Percentiles rank a stretch among this genome's conserved stretches.
These are phyloP conservation scores for Danio tinwini DNA, from an alignment of 2,797 vertebrate species.

Conservation along the genomic window DNA sequence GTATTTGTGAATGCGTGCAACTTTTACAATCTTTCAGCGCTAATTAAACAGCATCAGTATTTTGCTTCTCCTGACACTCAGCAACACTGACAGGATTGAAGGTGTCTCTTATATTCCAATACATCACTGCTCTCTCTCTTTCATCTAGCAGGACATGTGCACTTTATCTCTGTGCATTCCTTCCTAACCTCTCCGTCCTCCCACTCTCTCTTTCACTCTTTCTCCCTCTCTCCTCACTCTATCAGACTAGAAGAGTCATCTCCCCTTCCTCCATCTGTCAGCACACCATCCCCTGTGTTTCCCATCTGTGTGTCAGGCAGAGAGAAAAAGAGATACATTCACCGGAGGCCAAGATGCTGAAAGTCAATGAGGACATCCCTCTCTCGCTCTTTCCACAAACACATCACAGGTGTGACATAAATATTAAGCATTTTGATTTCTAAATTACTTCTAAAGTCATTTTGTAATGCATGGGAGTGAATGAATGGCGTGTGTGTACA, in stretches of 20 bases:
- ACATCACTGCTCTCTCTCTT: neutral
- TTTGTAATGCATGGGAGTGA: neutral
- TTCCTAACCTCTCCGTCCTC: slow-evolving; percentile 33
- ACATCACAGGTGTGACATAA: slow-evolving; percentile 53
- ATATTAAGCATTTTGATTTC: slow-evolving; percentile 30
- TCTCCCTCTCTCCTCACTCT: neutral
- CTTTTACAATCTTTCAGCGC: neutral
- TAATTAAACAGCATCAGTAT: neutral
- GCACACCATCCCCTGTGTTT: slow-evolving; percentile 58
- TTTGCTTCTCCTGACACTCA: neutral
- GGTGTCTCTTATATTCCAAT: slow-evolving; percentile 16
- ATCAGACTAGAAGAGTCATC: slow-evolving; percentile 31
- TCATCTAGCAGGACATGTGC: neutral
- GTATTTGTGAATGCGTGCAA: neutral
- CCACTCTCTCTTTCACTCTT: slow-evolving; percentile 31
- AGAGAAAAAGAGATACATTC: slow-evolving; percentile 36
- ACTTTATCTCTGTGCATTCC: slow-evolving; percentile 9
- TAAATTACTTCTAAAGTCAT: neutral
- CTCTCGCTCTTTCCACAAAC: slow-evolving; percentile 39
- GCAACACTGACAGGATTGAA: neutral
- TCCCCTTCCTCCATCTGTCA: slow-evolving; percentile 57
- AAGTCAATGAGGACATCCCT: slow-evolving; percentile 41
- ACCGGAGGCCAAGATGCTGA: slow-evolving; percentile 35
- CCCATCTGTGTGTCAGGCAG: slow-evolving; percentile 56
- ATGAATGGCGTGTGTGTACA: neutral